These are phyloP conservation scores for Perodicticus potto DNA, from an alignment of 2,797 vertebrate species.

Conservation along the genomic window DNA sequence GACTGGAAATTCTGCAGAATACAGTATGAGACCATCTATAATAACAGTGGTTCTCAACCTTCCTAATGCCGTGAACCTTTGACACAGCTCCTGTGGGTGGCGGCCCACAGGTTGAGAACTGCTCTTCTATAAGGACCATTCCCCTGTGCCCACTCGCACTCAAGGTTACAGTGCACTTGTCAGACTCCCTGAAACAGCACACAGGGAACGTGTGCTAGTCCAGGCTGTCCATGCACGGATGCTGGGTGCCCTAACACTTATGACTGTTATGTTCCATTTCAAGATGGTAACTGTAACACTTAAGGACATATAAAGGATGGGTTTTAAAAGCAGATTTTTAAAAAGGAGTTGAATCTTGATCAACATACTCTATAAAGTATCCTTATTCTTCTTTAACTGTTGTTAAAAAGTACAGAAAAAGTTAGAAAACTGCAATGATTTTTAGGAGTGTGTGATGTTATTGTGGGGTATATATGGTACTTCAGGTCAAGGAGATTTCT, in stretches of 20 bases:
- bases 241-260: background rate
- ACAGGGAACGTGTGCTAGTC: background rate
- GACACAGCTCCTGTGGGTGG: too few relatives aligned
- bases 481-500: background rate
- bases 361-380: background rate
- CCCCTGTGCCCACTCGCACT: background rate
- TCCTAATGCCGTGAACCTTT: too few relatives aligned
- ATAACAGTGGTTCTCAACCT: too few relatives aligned
- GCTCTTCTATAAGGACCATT: background rate
- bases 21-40: too few relatives aligned
- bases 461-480: accelerated
- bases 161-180: background rate
- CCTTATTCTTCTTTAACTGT: background rate
- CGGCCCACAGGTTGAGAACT: too few relatives aligned
- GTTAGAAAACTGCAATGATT: background rate
- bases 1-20: background rate
- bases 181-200: background rate
- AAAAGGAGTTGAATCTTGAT: background rate
- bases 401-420: background rate
- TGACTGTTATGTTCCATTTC: background rate
- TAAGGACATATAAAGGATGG: background rate
- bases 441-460: background rate
- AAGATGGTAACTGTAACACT: background rate
- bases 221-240: background rate
- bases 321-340: background rate